Evolutionary conservation across 1,140 invertebrate species (phyloP).

Genomic region (Tetraneura akinire): DNA sequence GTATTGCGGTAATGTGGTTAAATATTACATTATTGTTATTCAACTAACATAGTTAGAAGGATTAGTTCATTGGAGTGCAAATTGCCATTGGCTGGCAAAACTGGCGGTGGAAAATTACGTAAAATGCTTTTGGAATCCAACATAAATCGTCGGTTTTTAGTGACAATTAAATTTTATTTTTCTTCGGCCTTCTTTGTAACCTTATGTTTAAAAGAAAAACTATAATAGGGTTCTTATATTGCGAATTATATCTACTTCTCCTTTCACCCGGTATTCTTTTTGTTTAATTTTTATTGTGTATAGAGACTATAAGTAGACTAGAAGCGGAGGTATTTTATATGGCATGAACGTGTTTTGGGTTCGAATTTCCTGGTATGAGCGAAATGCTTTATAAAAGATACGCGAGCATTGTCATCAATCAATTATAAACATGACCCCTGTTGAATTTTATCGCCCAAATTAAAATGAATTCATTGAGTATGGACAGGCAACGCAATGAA

Average conservation of each 20-base stretch:
- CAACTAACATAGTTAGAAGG: background rate
- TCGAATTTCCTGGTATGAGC: background rate
- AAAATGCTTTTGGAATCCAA: background rate
- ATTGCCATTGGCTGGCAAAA: background rate
- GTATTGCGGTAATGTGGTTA: too few relatives aligned
- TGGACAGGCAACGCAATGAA: background rate
- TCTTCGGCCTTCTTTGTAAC: background rate
- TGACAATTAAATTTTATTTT: constrained; percentile 44
- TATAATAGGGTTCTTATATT: constrained; percentile 20
- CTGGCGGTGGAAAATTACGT: background rate
- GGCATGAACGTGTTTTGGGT: constrained; percentile 22
- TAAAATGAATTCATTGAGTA: constrained; percentile 14
- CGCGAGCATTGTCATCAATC: constrained; percentile 7
- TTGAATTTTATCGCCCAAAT: constrained; percentile 34
- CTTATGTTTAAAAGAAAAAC: constrained; percentile 33
- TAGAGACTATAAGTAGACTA: background rate
- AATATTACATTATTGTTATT: background rate
- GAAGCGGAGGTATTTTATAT: constrained; percentile 9
- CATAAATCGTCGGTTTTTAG: constrained; percentile 31
- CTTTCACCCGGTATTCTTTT: background rate
- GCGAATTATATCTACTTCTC: background rate
- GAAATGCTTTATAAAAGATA: background rate
- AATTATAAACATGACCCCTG: background rate
- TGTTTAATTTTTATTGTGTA: constrained; percentile 10
- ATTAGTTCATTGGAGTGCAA: constrained; percentile 10